Evolutionary conservation across 2,113 vertebrate genomes (phyloP).

Genomic region (Megaceryle torquata): DNA sequence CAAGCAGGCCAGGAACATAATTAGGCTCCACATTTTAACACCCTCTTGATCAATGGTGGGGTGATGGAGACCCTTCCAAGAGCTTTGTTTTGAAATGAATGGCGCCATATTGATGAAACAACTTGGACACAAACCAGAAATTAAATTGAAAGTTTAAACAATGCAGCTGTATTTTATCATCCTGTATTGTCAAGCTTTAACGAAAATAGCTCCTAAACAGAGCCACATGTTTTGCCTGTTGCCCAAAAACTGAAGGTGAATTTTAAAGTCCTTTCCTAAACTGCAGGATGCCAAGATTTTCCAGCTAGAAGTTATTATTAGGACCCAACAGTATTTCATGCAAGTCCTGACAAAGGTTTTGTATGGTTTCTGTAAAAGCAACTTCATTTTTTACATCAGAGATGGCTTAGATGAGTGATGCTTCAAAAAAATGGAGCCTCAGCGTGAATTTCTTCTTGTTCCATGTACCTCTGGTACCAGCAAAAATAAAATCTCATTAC

Average conservation of each 20-base stretch:
- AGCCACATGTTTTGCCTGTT: constrained; percentile 65
- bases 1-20: constrained; percentile 32
- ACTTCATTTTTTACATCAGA: constrained; percentile 12
- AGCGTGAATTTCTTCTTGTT: background rate
- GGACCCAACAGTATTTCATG: constrained; percentile 39
- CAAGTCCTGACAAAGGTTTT: constrained; percentile 19
- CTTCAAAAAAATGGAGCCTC: background rate
- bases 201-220: constrained; percentile 65
- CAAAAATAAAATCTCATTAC: background rate
- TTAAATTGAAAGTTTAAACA: constrained; percentile 68
- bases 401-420: background rate
- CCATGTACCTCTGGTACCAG: background rate
- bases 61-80: constrained; percentile 43
- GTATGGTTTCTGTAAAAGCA: constrained; percentile 44
- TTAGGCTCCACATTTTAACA: constrained; percentile 53
- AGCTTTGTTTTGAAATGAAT: constrained; percentile 60
- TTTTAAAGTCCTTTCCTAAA: constrained; percentile 50
- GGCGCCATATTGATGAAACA: constrained; percentile 60
- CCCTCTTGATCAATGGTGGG: constrained; percentile 51
- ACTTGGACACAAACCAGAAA: constrained; percentile 44
- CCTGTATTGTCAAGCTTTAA: constrained; percentile 61
- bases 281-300: constrained; percentile 57
- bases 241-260: constrained; percentile 65
- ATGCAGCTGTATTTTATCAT: constrained; percentile 69
- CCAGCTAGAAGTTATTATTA: constrained; percentile 46